Conservation (phyloP, 2,113 vertebrate species). For the Chloroceryle aenea region DNA sequence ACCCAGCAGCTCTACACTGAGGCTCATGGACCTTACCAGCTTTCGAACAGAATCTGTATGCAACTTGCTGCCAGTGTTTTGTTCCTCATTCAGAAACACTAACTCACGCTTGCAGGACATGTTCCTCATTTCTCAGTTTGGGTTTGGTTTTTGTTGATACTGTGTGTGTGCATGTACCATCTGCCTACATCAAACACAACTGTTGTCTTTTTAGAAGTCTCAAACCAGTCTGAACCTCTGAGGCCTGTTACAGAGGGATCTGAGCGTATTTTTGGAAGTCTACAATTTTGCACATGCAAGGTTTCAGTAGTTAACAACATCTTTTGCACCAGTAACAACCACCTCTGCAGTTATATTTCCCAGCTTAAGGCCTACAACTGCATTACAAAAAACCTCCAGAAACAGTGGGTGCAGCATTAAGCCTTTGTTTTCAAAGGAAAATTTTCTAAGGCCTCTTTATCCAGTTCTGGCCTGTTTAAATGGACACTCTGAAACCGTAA, state of each 20-base stretch:
- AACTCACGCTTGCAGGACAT: rapidly evolving
- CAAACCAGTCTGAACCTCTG: background rate
- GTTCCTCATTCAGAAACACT: background rate
- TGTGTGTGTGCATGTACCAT: too few species aligned
- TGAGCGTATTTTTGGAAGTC: background rate
- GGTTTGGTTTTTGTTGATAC: too few species aligned
- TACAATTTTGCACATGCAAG: background rate
- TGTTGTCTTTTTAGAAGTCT: background rate
- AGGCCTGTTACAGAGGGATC: background rate
- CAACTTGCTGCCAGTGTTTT: background rate
- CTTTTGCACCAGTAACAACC: background rate
- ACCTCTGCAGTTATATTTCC: background rate
- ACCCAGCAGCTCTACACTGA: rapidly evolving
- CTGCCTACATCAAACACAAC: background rate
- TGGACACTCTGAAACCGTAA: background rate
- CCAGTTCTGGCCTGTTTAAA: background rate
- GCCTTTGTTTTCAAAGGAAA: background rate
- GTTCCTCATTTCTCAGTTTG: background rate
- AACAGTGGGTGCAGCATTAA: background rate
- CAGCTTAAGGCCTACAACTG: background rate
- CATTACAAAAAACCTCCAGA: background rate
- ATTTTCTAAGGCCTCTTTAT: background rate
- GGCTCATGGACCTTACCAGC: background rate
- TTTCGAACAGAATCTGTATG: background rate
- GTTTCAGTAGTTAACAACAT: background rate